A percentile compares a stretch with the other conserved stretches of the same genome.
These are phyloP conservation scores for Coelinius sp. DNA, from an alignment of 2,888 invertebrate genomes.

Conservation along the genomic window DNA sequence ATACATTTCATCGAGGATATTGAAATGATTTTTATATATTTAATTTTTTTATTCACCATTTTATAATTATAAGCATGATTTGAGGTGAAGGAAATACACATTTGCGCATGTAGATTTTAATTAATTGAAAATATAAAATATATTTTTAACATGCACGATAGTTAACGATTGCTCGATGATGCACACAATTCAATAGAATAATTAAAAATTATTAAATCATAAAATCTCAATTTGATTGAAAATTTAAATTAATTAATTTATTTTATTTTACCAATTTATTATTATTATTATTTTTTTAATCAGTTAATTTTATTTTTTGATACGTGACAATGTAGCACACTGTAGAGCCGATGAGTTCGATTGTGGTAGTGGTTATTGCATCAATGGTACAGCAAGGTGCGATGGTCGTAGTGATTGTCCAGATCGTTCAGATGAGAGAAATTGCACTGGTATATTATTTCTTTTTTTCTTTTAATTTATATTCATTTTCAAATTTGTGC, in stretches of 20 bases:
- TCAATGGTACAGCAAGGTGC: conserved; percentile 71
- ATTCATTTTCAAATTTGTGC: conserved; percentile 22
- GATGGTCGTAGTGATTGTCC: conserved; percentile 72
- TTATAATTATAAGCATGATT: conserved; percentile 4
- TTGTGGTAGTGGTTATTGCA: conserved; percentile 74
- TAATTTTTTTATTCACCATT: not conserved
- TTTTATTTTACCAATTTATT: not conserved
- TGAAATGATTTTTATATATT: too few species aligned
- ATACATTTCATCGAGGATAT: not conserved
- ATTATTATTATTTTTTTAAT: conserved; percentile 16
- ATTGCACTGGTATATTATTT: conserved; percentile 69
- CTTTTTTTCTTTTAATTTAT: conserved; percentile 36
- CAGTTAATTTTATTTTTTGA: conserved; percentile 43
- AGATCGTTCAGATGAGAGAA: conserved; percentile 75
- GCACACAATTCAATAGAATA: not conserved
- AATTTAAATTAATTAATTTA: not conserved
- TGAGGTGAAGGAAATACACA: conserved; percentile 14
- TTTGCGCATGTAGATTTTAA: not conserved
- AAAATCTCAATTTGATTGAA: not conserved
- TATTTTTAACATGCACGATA: not conserved
- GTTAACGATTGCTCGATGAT: not conserved
- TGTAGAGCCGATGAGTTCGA: conserved; percentile 74
- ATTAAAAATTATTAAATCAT: not conserved
- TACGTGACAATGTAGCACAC: conserved; percentile 46
- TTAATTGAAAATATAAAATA: not conserved